phyloP scores from a whole-genome alignment of 2,797 vertebrate species.

The Calcarius lapponicus region DNA sequence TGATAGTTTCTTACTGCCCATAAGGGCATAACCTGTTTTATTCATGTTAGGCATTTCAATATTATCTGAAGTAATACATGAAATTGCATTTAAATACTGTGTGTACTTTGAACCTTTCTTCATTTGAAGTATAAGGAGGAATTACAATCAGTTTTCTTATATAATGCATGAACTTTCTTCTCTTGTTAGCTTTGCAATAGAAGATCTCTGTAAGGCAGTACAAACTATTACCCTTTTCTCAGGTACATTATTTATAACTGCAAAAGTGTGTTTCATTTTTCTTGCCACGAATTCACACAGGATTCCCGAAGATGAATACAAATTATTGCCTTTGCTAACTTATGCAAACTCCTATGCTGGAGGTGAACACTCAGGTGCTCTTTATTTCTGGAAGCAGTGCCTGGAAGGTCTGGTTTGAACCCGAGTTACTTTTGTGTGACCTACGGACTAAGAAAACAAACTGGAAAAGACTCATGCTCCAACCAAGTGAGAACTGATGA shows the following conservation, averaged over 20 bases:
- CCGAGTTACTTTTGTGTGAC: not conserved
- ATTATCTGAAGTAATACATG: not conserved
- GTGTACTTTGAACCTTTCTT: not conserved
- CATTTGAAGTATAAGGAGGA: not conserved
- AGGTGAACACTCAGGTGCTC: not conserved
- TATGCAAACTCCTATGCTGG: not conserved
- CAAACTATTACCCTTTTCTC: not conserved
- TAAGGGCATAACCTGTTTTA: not conserved
- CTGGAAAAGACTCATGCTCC: not conserved
- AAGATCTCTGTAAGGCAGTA: not conserved
- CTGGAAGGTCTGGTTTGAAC: not conserved
- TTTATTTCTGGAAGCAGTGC: not conserved
- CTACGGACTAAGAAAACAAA: not conserved
- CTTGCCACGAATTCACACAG: not conserved
- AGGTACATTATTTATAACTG: not conserved
- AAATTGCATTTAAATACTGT: not conserved
- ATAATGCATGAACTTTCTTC: not conserved
- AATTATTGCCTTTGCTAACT: not conserved
- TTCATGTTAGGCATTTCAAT: not conserved
- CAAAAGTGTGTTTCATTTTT: not conserved
- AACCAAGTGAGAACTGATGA: not conserved
- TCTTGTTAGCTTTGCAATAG: not conserved
- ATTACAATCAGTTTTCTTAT: not conserved
- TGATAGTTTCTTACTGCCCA: not conserved
- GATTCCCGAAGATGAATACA: not conserved